Percentiles rank a stretch among this genome's conserved stretches.
phyloP scores from a whole-genome alignment of 2,888 invertebrate species.

The Melanophora roralis region DNA sequence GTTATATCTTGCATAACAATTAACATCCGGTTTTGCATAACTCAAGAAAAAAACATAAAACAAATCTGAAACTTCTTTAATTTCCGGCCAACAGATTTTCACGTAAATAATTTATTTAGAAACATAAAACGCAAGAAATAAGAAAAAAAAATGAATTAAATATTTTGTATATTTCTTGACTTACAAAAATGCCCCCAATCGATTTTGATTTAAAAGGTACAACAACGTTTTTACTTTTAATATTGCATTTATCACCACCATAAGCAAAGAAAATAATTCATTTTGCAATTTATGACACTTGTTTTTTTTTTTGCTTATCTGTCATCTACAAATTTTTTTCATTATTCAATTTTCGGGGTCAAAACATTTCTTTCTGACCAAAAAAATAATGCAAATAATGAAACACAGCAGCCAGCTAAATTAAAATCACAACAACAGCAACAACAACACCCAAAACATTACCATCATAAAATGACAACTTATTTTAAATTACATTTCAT shows the following conservation, averaged over 20 bases:
- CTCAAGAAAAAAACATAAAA: conserved; percentile 30
- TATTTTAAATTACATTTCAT: conserved; percentile 49
- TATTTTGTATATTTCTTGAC: no score
- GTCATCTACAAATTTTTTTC: neutral
- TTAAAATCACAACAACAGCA: conserved; percentile 32
- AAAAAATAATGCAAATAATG: conserved; percentile 19
- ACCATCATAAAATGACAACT: conserved; percentile 54
- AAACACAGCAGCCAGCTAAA: conserved; percentile 29
- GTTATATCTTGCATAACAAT: conserved; percentile 59
- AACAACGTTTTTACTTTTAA: no score
- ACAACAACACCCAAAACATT: conserved; percentile 33
- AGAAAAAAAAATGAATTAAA: no score
- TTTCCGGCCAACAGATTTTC: conserved; percentile 45
- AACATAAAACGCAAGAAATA: neutral
- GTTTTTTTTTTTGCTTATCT: neutral
- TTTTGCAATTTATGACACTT: conserved; percentile 16
- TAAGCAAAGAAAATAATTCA: conserved; percentile 1
- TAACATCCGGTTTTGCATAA: conserved; percentile 57
- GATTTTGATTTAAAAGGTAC: no score
- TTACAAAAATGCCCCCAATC: no score
- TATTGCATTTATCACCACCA: no score
- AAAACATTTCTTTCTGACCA: conserved; percentile 19
- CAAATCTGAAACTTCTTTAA: conserved; percentile 52
- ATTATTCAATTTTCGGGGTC: conserved; percentile 37
- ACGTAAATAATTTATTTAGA: neutral